Conservation (phyloP, 1,140 invertebrate genomes). For the Drosophila tristis region DNA sequence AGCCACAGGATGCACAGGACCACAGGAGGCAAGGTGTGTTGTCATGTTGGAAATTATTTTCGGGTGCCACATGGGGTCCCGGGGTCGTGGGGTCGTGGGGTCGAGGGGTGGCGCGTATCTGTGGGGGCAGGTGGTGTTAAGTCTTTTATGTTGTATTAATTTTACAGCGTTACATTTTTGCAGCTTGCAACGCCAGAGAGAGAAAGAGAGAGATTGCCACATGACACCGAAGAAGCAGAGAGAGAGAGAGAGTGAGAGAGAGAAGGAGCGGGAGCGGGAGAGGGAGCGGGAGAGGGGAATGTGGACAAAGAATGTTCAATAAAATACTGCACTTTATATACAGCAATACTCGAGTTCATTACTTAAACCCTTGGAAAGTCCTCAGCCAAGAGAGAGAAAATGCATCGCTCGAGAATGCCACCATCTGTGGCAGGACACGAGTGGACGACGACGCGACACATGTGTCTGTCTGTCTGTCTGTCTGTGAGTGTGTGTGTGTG, state of each 20-base stretch:
- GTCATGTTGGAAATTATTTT: constrained; percentile 55
- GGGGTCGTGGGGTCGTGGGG: no score
- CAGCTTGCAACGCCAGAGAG: constrained; percentile 9
- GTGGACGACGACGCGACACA: constrained; percentile 16
- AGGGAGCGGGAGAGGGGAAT: no score
- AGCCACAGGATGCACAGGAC: not conserved
- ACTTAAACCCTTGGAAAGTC: no score
- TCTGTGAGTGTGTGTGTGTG: constrained; percentile 1
- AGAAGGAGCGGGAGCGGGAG: no score
- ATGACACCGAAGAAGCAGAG: no score
- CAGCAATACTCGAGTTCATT: no score
- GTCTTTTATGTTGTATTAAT: constrained; percentile 72
- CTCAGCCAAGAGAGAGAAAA: not conserved
- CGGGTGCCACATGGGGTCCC: not conserved
- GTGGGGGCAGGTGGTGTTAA: constrained; percentile 8
- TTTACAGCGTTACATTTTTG: constrained; percentile 67
- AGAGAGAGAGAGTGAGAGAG: no score
- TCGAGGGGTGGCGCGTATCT: not conserved
- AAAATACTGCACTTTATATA: no score
- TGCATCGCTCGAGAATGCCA: not conserved
- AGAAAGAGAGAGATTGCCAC: no score
- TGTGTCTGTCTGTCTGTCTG: not conserved
- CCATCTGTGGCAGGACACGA: constrained; percentile 3
- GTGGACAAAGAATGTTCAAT: no score
- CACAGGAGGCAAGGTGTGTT: constrained; percentile 1